Base-by-base conservation (phyloP, 2,797 vertebrate species). In the Threskiornis aethiopicus region DNA sequence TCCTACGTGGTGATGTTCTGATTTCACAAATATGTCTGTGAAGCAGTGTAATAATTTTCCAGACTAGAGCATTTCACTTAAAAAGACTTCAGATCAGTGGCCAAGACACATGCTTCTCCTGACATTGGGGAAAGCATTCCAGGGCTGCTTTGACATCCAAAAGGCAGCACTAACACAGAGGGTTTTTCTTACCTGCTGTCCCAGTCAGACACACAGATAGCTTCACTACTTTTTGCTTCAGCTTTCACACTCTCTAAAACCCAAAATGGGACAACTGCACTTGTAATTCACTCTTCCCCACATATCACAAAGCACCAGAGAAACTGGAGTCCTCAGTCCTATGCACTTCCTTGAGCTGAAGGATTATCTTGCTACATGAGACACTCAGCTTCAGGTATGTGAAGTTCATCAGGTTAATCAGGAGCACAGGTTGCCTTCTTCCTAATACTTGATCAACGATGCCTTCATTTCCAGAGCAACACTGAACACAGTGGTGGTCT, bases 1-100 rank as follows among this genome's bases (percentile, higher is more conserved):
- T 49, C 47, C 84, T 83, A 51, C 1, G 0, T 75, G 89, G 93
- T 61, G 90, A 79, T 91, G 73, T 76, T 89, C 87, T 93, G 84
- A 87, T 93, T 97, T 85, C 93, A 94, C 86, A 95, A 92, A 37
- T 51, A 88, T 84, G 90, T 94, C 90, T 95, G 88, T 72, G 80
- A 79, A 84, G 59, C 49, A 80, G 79, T 46, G 64, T 47, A 90
- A 84, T 22, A 16, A 88, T 93, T 97, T 96, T 96, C 92, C 96
- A 97, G 94, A 57, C 80, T 81, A 13, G 16, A 93, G 52, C 65
- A 41, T 72, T 95, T 96, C 84, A 83, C 84, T 93, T 81, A 25
- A 57, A 47, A 84, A 96, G 10, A 42, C 41, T 95, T 84, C 52
- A 79, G 71, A 59, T n/a, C 85, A 28, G 70, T 69, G 84, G 79